These are phyloP conservation scores for Crambe crambe DNA, from an alignment of 37 sponge, comb jelly and placozoan genomes.

Conservation along the genomic window DNA sequence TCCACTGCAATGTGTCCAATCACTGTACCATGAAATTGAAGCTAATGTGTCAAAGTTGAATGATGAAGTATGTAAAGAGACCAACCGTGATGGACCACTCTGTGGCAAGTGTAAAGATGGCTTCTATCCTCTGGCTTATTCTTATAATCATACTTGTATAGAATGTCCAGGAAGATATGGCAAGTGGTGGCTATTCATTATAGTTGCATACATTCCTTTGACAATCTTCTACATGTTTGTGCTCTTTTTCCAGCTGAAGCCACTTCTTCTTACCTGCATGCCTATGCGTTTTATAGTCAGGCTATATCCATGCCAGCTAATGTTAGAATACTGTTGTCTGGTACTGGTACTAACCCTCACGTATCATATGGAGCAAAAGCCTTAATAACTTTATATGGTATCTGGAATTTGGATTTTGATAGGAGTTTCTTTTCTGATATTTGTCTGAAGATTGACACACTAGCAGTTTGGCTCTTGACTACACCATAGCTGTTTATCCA, in stretches of 20 bases:
- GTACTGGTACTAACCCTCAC: background rate
- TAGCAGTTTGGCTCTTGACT: slow-evolving; percentile 32
- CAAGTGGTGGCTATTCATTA: background rate
- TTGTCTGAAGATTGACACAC: too few relatives aligned
- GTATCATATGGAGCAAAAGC: background rate
- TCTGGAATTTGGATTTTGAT: too few relatives aligned
- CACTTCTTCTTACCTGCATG: slow-evolving; percentile 44
- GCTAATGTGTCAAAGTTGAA: background rate
- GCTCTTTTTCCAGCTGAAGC: slow-evolving; percentile 49
- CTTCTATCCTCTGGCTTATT: slow-evolving; percentile 37
- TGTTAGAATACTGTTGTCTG: slow-evolving; percentile 13
- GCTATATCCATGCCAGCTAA: slow-evolving; percentile 7
- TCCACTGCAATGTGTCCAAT: too few relatives aligned
- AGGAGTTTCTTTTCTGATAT: too few relatives aligned
- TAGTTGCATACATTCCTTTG: slow-evolving; percentile 29
- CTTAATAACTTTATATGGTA: background rate
- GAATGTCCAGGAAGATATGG: background rate
- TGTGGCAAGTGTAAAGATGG: too few relatives aligned
- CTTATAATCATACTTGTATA: slow-evolving; percentile 17
- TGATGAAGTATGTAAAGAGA: too few relatives aligned
- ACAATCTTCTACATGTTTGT: slow-evolving; percentile 43
- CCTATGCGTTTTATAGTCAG: slow-evolving; percentile 56
- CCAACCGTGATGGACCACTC: too few relatives aligned
- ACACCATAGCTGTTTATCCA: slow-evolving; percentile 8
- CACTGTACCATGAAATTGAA: background rate